Evolutionary conservation across 2,888 invertebrate species (phyloP).

Genomic region (Callimorpha dominula): DNA sequence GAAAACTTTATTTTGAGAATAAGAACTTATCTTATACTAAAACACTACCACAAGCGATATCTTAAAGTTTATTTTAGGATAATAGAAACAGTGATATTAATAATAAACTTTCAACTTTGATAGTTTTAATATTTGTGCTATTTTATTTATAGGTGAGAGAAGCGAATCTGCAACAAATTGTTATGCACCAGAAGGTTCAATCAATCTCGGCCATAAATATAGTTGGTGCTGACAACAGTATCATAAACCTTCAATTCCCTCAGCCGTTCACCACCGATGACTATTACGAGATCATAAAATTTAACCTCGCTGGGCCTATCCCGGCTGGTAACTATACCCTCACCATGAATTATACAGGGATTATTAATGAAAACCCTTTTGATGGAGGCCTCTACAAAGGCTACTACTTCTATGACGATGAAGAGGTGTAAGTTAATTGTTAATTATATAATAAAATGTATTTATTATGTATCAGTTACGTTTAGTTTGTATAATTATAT

Average conservation of each 20-base stretch:
- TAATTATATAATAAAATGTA: background rate
- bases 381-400: constrained; percentile 14
- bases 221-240: background rate
- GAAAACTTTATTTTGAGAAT: too few relatives aligned
- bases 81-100: too few relatives aligned
- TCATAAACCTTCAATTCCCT: background rate
- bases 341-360: background rate
- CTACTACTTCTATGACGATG: background rate
- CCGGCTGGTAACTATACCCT: background rate
- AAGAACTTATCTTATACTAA: too few relatives aligned
- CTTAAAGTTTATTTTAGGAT: too few relatives aligned
- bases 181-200: constrained; percentile 8
- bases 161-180: constrained; percentile 1
- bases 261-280: background rate
- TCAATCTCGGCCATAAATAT: background rate
- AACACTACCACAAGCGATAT: too few relatives aligned
- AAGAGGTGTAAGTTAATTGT: constrained; percentile 4
- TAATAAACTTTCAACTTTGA: too few relatives aligned
- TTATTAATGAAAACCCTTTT: background rate
- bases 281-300: background rate
- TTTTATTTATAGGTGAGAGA: constrained; percentile 8
- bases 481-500: too few relatives aligned
- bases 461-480: too few relatives aligned
- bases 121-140: background rate
- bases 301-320: background rate